phyloP scores from a whole-genome alignment of 2,888 invertebrate genomes.

The Micropterix aruncella region DNA sequence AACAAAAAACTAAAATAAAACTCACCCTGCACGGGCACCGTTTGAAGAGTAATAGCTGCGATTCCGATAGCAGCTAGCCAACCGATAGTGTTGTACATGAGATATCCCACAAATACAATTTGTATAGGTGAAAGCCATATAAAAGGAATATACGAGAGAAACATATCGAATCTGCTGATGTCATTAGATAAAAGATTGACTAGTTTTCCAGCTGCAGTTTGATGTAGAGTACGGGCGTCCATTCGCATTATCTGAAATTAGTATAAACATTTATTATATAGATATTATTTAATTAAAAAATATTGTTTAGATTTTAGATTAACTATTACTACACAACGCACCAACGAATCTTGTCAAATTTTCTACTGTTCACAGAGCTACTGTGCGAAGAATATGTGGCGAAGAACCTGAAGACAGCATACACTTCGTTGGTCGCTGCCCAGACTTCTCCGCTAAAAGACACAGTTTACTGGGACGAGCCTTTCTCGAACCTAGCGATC shows the following conservation, averaged over 20 bases:
- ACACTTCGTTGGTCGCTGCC: too few species aligned
- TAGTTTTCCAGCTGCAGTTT: constrained; percentile 81
- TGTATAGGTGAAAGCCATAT: constrained; percentile 78
- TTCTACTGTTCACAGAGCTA: too few species aligned
- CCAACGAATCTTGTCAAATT: too few species aligned
- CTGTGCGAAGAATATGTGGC: too few species aligned
- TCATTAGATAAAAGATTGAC: constrained; percentile 91
- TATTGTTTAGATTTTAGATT: too few species aligned
- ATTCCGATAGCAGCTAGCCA: constrained; percentile 67
- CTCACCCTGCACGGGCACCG: constrained; percentile 73
- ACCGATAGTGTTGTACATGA: constrained; percentile 64
- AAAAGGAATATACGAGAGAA: constrained; percentile 71
- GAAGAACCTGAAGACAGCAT: too few species aligned
- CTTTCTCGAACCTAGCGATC: too few species aligned
- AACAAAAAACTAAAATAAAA: constrained; percentile 8
- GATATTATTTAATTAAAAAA: too few species aligned
- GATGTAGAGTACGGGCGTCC: constrained; percentile 70
- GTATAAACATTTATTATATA: too few species aligned
- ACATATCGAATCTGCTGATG: constrained; percentile 81
- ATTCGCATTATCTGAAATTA: constrained; percentile 41
- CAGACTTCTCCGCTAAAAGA: too few species aligned
- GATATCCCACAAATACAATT: constrained; percentile 50
- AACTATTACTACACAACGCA: too few species aligned
- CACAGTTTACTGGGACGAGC: too few species aligned
- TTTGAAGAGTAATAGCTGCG: constrained; percentile 56